These are phyloP conservation scores for Xiphorhynchus erythropygius DNA, from an alignment of 2,797 vertebrate species.

Conservation along the genomic window DNA sequence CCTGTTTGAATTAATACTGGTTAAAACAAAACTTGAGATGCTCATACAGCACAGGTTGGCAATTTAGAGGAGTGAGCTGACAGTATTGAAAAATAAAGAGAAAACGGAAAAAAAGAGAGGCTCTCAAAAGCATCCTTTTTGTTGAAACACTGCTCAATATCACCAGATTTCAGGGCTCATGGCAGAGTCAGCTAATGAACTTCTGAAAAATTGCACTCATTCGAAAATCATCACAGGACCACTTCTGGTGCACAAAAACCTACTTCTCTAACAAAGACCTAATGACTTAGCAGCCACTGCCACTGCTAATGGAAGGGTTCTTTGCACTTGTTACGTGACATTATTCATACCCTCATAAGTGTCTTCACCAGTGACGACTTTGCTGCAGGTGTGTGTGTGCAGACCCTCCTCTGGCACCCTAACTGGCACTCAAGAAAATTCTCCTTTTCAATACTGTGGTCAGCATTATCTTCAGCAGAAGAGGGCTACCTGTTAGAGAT, in stretches of 20 bases:
- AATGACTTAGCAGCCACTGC: background rate
- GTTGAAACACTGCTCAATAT: background rate
- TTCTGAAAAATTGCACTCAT: constrained; percentile 1
- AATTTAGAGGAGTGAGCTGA: background rate
- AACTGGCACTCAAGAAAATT: background rate
- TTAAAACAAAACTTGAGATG: constrained; percentile 35
- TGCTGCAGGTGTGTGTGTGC: accelerated
- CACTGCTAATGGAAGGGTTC: background rate
- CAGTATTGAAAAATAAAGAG: background rate
- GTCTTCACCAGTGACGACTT: background rate
- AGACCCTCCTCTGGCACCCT: background rate
- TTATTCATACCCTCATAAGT: background rate
- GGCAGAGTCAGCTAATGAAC: background rate
- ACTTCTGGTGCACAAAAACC: background rate
- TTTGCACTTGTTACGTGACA: background rate
- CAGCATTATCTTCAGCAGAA: background rate
- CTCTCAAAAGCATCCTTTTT: background rate
- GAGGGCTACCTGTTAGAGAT: background rate
- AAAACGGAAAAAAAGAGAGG: background rate
- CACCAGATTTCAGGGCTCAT: background rate
- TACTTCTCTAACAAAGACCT: background rate
- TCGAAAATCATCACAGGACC: background rate
- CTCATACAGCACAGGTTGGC: constrained; percentile 18
- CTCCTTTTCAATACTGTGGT: background rate
- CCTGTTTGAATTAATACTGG: constrained; percentile 32